Evolutionary conservation across 2,113 vertebrate species (phyloP).

Genomic region (Clarias magur): DNA sequence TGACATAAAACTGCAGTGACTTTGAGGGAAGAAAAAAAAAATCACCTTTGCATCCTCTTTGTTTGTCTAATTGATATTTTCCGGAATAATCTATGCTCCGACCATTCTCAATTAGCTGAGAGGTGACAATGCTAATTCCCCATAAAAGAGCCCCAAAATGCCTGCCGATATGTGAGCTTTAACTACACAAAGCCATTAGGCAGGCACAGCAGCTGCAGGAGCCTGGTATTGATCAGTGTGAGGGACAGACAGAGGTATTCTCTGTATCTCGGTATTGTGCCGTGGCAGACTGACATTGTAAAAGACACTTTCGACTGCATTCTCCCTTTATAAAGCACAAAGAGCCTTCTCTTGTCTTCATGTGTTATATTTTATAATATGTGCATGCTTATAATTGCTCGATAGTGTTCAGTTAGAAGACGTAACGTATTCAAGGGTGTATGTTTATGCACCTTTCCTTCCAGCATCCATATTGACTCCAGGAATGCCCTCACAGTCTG

Average conservation of each 20-base stretch:
- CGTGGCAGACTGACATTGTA: slow-evolving; percentile 47
- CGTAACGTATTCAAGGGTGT: not conserved
- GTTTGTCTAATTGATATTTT: slow-evolving; percentile 56
- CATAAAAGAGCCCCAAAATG: slow-evolving; percentile 62
- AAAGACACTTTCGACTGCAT: slow-evolving; percentile 54
- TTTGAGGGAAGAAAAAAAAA: slow-evolving; percentile 15
- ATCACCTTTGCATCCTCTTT: slow-evolving; percentile 45
- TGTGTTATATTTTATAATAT: not conserved
- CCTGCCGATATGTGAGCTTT: slow-evolving; percentile 62
- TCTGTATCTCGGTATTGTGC: slow-evolving; percentile 49
- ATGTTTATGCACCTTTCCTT: slow-evolving; percentile 17
- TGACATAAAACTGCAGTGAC: not conserved
- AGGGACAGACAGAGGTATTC: slow-evolving; percentile 53
- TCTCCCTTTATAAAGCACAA: slow-evolving; percentile 47
- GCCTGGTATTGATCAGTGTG: slow-evolving; percentile 56
- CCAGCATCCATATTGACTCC: slow-evolving; percentile 38
- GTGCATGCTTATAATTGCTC: not conserved
- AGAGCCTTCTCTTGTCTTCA: slow-evolving; percentile 16
- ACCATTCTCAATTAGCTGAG: slow-evolving; percentile 58
- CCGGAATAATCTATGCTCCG: slow-evolving; percentile 57
- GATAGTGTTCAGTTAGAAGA: not conserved
- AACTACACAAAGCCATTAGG: slow-evolving; percentile 60
- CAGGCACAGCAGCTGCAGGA: slow-evolving; percentile 39
- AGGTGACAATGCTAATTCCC: slow-evolving; percentile 65
- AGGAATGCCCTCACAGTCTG: slow-evolving; percentile 47